Evolutionary conservation across 2,113 vertebrate genomes (phyloP), one percentile per base, ranked within the genome.

Genomic region (Rhinolophus sinicus): DNA sequence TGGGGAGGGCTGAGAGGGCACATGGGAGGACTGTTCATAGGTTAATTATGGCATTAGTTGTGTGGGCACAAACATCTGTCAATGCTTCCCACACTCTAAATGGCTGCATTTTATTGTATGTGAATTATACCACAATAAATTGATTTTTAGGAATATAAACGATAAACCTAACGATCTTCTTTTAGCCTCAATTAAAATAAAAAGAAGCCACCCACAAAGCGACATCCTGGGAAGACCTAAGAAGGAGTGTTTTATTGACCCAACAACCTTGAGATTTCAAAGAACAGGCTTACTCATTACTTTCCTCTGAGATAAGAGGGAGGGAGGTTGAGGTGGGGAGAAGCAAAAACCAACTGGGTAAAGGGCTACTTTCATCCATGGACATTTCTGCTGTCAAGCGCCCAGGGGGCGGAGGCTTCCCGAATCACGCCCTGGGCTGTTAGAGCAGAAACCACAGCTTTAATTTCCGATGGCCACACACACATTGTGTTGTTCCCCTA

Each of bases 11-110:
- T 2, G 30, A 5, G n/a, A 4, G 1, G 3, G 35, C 3, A 13
- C n/a, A 0, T 0, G 3, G 8, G n/a, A 16, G 16, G 24, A 22
- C 18, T 1, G 52, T 8, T 19, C 38, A 0, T 7, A 0, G 13
- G 4, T 21, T 44, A 60, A 24, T 35, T 2, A 8, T 1, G 67
- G 30, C 0, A 3, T 4, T 3, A 21, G 28, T 24, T 18, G 3
- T 3, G 6, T 0, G 56, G 47, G 21, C 5, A 1, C 26, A 3
- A 54, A 18, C 28, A 0, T 18, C 58, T 5, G 3, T 11, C 73
- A 1, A 3, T 14, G 12, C 75, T 33, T 5, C 3, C 0, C 26
- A 12, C 16, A 1, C 40, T 38, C 18, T 21, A 2, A 30, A 8
- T 6, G 62, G 44, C 14, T 24, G 54, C n/a, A 3, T 38, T 88